Base-by-base conservation (phyloP, 2,888 invertebrate species). In the Drosophila picticornis region DNA sequence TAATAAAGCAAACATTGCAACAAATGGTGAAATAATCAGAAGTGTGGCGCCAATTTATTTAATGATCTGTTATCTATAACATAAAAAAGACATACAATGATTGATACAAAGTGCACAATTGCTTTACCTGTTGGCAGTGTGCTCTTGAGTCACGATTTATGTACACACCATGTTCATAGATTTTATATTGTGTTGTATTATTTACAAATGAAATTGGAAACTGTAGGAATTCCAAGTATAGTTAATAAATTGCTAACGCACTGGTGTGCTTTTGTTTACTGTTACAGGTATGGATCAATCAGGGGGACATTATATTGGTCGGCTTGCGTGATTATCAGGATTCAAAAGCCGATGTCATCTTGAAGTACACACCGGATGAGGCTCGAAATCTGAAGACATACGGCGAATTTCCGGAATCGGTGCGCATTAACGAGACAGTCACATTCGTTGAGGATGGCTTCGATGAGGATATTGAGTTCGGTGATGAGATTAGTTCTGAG, bases 311-410 rank as follows among this genome's bases (percentile, higher is more conserved):
- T 76, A 99, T 99, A 94, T 94, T 99, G 89, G 97, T 99, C 91
- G 99, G 99, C 80, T 95, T 99, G 91, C 95, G 99, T 93, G 99
- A 99, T 94, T 99, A 99, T 94, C 99, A 98, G 94, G 98, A 98
- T 93, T 97, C 98, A 13, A 98, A 99, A 94, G 99, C 99, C 71
- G 99, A 99, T 94, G 99, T 99, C 80, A 99, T 99, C 91, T 95
- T 99, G 86, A 99, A 99, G 94, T 99, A 99, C 93, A 99, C 99
- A 79, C 97, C 99, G 34, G 99, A 99, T 93, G 99, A 99, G 94
- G 99, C 99, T 56, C 96, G 99, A 93, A 99, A 99, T 95, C 95
- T 99, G 93, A 99, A 99, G 94, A 98, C 99, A 46, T 99, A 99
- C 91, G 99, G 99, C 91, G 99, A 99, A 95, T 97, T 99, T 94